Conservation (phyloP, 2,888 invertebrate species). For the Liopterus haemorrhoidalis region DNA sequence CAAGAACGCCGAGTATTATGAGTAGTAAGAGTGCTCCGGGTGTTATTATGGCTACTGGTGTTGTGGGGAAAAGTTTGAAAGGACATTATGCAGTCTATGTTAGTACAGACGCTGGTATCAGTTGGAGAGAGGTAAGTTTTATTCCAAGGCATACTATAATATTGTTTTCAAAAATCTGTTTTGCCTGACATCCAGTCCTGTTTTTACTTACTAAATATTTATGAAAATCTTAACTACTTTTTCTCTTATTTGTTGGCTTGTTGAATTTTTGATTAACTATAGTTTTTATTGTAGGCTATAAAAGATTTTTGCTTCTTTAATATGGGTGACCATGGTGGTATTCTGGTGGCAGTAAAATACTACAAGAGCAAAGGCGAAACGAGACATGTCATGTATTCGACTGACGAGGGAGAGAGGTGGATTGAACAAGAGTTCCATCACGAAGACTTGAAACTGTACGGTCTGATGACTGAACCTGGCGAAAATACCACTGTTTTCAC, state of each 20-base stretch:
- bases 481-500: conserved; percentile 88
- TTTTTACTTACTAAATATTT: not conserved
- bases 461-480: conserved; percentile 90
- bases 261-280: not conserved
- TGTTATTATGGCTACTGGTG: conserved; percentile 79
- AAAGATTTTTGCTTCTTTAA: conserved; percentile 80
- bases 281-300: conserved; percentile 46
- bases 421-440: conserved; percentile 61
- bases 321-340: conserved; percentile 86
- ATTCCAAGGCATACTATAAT: not conserved
- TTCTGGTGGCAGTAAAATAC: conserved; percentile 78
- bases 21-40: conserved; percentile 84
- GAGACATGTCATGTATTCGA: conserved; percentile 73
- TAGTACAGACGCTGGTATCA: conserved; percentile 74
- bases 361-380: conserved; percentile 73
- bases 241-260: too few species aligned
- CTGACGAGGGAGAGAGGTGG: conserved; percentile 82
- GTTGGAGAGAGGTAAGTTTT: conserved; percentile 65
- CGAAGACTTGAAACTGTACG: conserved; percentile 75
- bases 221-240: not conserved
- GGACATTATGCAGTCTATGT: conserved; percentile 76
- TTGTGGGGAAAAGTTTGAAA: conserved; percentile 69
- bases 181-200: not conserved
- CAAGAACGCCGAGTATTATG: conserved; percentile 73
- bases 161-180: not conserved